Evolutionary conservation across 2,113 vertebrate species (phyloP).

Genomic region (Periophthalmus modestus): DNA sequence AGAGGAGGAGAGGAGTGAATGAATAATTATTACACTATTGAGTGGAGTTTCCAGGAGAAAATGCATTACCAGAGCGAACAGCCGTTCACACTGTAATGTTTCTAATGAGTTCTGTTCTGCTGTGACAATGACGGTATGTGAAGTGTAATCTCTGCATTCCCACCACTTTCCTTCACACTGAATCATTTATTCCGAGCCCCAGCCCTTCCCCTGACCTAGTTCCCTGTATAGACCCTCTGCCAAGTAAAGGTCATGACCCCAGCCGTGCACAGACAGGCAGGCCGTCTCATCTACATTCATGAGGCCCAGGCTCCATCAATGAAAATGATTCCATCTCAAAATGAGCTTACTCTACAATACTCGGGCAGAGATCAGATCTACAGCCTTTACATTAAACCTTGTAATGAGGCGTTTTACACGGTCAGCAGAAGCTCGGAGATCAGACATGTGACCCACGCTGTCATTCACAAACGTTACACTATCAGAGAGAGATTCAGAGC

Average conservation of each 20-base stretch:
- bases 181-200: constrained; percentile 25
- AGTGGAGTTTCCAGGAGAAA: no score
- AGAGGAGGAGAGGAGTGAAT: no score
- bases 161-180: background rate
- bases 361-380: background rate
- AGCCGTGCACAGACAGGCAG: constrained; percentile 6
- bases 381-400: background rate
- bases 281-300: constrained; percentile 8
- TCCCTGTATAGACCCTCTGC: background rate
- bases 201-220: constrained; percentile 1
- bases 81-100: no score
- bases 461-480: background rate
- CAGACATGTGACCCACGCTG: background rate
- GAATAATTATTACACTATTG: no score
- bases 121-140: background rate
- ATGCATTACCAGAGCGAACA: no score
- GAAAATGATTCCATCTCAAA: constrained; percentile 28
- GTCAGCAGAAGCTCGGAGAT: background rate
- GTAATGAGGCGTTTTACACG: background rate
- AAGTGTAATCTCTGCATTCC: background rate
- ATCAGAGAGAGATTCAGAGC: background rate
- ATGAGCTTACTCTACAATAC: constrained; percentile 34
- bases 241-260: constrained; percentile 17
- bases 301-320: constrained; percentile 10
- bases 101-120: background rate